Evolutionary conservation across 64 coral and sea anemone species (phyloP), one percentile per base, ranked within the genome.

Genomic region (Montipora sp.): DNA sequence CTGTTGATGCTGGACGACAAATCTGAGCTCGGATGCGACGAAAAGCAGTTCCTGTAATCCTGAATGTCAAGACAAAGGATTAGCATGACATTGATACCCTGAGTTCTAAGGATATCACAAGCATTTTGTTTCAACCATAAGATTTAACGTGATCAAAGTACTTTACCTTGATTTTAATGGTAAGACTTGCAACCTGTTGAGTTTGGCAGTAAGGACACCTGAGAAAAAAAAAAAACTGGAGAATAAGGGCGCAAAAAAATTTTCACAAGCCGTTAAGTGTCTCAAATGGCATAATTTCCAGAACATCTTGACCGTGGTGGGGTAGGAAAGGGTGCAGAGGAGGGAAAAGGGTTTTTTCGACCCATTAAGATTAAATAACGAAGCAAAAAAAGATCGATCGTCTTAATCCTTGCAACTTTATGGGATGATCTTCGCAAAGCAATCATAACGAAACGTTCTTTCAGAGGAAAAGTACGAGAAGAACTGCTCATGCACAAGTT

Each of bases 21-120:
- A n/a, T 97, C 95, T 12, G 95, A 97, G 70, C 84, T 97, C 5
- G 95, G 95, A 18, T 90, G 89, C 0, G 95, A 97, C 22, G 95
- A 97, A 83, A 97, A 97, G 73, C 95, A 97, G 20, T 94, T 97
- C n/a, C 95, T 92, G 20, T 97, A 97, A 84, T 97, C 95, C 95
- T 97, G n/a, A 46, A 44, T 46, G 48, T 19, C 24, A 21, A 55
- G 20, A 5, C 16, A 23, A 43, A 82, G 7, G 59, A 63, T 16
- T 3, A 63, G 60, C 60, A 15, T 15, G 8, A 12, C 3, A 63
- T 63, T 5, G 51, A 55, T 55, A 10, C 51, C 36, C 36, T 36
- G 51, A 55, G 6, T 55, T 55, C 51, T 55, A 10, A 10, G 51
- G 51, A 55, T 7, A 55, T 7, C 5, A 55, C 60, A 63, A 16